These are phyloP conservation scores for Thymelicus sylvestris DNA, from an alignment of 2,888 invertebrate genomes.

Conservation along the genomic window DNA sequence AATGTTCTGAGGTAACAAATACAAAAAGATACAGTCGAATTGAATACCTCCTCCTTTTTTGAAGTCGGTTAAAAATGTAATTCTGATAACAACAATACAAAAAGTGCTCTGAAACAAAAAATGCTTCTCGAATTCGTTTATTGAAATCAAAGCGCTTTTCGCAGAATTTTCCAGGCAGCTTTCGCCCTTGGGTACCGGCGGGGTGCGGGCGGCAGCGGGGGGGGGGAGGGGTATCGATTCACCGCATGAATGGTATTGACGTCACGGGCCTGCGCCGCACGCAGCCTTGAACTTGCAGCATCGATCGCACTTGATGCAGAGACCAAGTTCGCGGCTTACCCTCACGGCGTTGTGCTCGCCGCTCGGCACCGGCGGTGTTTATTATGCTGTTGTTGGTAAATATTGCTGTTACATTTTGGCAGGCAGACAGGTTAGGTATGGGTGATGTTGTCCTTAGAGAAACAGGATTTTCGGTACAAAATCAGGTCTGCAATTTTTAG, in stretches of 20 bases:
- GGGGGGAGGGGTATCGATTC: constrained; percentile 37
- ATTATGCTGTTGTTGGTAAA: constrained; percentile 20
- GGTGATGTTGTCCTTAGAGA: too few relatives aligned
- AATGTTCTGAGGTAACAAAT: too few relatives aligned
- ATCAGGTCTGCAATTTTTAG: too few relatives aligned
- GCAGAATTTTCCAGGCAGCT: background rate
- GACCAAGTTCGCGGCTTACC: constrained; percentile 23
- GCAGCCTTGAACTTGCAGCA: constrained; percentile 57
- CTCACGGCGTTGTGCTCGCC: too few relatives aligned
- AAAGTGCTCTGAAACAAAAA: too few relatives aligned
- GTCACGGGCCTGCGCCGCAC: constrained; percentile 49
- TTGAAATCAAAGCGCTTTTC: background rate
- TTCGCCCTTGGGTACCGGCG: background rate
- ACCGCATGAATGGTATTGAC: constrained; percentile 50
- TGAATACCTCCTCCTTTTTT: too few relatives aligned
- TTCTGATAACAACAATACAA: too few relatives aligned
- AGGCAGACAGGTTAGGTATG: too few relatives aligned
- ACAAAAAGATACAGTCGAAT: too few relatives aligned
- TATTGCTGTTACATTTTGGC: background rate
- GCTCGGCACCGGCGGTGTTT: background rate
- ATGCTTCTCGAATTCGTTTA: too few relatives aligned
- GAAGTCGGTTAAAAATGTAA: too few relatives aligned
- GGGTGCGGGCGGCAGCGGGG: constrained; percentile 8
- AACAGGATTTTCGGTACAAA: too few relatives aligned
- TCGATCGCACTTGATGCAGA: constrained; percentile 55